Evolutionary conservation across 1,140 invertebrate genomes (phyloP).

Genomic region (Caenorhabditis latens): DNA sequence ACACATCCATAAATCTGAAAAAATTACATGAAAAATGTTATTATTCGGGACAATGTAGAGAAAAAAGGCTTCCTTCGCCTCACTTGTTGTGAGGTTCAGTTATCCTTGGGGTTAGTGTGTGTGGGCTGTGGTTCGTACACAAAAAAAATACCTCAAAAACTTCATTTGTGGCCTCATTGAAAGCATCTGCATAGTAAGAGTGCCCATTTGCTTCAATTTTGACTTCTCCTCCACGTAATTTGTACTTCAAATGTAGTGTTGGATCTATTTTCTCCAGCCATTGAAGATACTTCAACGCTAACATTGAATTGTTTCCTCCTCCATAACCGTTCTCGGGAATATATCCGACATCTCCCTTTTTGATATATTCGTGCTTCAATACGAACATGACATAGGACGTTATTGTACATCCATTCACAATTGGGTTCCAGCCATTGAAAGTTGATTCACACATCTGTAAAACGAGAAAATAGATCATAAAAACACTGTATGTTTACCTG

Average conservation of each 20-base stretch:
- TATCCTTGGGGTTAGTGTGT: too few species aligned
- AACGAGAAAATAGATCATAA: background rate
- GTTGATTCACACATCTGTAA: background rate
- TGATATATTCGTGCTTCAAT: background rate
- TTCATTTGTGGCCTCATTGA: background rate
- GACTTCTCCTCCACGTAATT: background rate
- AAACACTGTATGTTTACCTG: background rate
- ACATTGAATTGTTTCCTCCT: background rate
- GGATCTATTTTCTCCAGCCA: background rate
- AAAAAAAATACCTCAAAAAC: background rate
- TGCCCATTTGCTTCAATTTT: background rate
- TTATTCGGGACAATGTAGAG: too few species aligned
- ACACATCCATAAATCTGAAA: background rate
- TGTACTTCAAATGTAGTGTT: background rate
- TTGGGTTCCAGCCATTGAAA: conserved; percentile 3
- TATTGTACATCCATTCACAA: background rate
- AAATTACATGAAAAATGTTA: background rate
- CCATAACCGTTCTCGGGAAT: conserved; percentile 25
- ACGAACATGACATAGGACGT: background rate
- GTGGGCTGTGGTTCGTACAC: too few species aligned
- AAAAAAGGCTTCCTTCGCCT: too few species aligned
- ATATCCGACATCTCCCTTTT: background rate
- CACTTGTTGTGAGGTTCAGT: too few species aligned
- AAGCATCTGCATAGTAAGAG: background rate
- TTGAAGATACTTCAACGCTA: background rate